Evolutionary conservation across 2,797 vertebrate genomes (phyloP), one percentile per base, ranked within the genome.

Genomic region (Alectoris magna): DNA sequence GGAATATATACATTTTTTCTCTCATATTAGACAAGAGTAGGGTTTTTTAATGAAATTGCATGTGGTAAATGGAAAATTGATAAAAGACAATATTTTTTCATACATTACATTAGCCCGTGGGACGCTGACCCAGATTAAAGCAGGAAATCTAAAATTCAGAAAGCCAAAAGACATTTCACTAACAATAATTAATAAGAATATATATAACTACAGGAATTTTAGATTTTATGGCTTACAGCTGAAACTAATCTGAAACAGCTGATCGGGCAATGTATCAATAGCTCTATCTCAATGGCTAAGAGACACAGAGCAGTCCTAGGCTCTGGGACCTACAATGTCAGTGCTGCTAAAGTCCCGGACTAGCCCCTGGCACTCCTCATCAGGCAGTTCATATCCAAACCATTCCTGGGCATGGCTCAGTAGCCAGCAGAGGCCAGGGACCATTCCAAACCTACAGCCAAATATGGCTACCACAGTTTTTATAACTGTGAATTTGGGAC

Each of bases 311-410:
- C 39, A 3, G 22, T 18, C 39, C 23, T n/a, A 71, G 31, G 11
- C 36, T 73, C 48, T 0, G 1, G 41, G n/a, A 44, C 21, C 41
- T 1, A 2, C 53, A 21, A 21, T 34, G 23, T 21, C 39, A 2
- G 0, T 18, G 24, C 0, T 4, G 29, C 23, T 3, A 0, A 55
- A 26, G 48, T 1, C 2, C 5, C 3, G 58, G 43, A 53, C 38
- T 67, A 59, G 76, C 8, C 7, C 10, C 24, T 2, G 6, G 48
- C 43, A 27, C 21, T 1, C 3, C 73, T 78, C 3, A 2, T 11
- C 51, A 76, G 29, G 34, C 48, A 87, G 21, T 11, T 68, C 56
- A 82, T 64, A 38, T 59, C 49, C 67, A 91, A 49, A 79, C 6
- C 22, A 18, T 16, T 73, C 48, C 55, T 26, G 31, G 51, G 12